phyloP scores from a whole-genome alignment of 2,797 vertebrate species.

The Sebastolobus alascanus region DNA sequence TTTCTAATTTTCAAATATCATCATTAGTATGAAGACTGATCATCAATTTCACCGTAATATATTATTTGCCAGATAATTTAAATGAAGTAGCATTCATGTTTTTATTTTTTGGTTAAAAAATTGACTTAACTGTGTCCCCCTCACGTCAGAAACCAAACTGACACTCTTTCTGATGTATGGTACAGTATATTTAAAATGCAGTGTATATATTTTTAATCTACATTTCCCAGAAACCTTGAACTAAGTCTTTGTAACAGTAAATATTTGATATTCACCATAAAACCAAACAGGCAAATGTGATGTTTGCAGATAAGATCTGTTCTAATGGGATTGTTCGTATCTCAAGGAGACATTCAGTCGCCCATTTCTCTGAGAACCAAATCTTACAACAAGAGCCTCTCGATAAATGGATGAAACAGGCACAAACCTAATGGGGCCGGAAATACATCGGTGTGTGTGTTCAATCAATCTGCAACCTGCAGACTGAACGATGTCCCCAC shows the following conservation, averaged over 20 bases:
- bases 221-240: neutral
- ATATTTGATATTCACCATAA: neutral
- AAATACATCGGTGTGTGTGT: conserved; percentile 11
- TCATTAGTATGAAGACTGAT: neutral
- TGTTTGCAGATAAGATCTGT: conserved; percentile 54
- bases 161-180: neutral
- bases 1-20: neutral
- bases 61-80: neutral
- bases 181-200: neutral
- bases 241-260: neutral
- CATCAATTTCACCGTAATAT: neutral
- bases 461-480: conserved; percentile 7
- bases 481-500: conserved; percentile 58
- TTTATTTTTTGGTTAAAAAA: neutral
- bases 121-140: neutral
- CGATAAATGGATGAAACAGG: conserved; percentile 59
- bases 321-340: conserved; percentile 71
- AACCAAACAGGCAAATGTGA: conserved; percentile 32
- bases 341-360: conserved; percentile 77
- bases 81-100: neutral
- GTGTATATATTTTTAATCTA: neutral
- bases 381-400: conserved; percentile 36
- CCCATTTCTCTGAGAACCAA: conserved; percentile 51
- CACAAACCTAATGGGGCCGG: conserved; percentile 49
- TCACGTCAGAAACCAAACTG: neutral